Percentiles rank a stretch among this genome's conserved stretches.
Conservation (phyloP, 2,888 invertebrate genomes). For the Ophion slaviceki region DNA sequence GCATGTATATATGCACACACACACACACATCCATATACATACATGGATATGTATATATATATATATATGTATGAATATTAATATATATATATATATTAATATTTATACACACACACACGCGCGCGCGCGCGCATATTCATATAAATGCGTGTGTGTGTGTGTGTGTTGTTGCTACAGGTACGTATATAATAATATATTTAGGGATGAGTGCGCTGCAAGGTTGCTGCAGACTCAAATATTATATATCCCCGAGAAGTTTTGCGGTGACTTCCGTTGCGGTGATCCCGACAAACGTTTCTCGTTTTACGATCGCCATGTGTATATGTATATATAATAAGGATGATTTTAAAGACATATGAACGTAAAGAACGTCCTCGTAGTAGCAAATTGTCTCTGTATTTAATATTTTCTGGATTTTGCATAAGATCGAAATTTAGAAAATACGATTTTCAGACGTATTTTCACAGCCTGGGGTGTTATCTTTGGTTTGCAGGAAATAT, state of each 20-base stretch:
- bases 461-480: no score
- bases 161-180: neutral
- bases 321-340: neutral
- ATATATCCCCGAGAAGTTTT: conserved; percentile 42
- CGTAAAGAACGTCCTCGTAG: neutral
- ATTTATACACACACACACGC: no score
- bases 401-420: neutral
- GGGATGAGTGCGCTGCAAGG: conserved; percentile 47
- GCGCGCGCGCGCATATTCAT: no score
- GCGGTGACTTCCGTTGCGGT: conserved; percentile 64
- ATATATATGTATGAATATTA: no score
- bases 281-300: conserved; percentile 56
- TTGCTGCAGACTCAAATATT: conserved; percentile 56
- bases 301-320: conserved; percentile 54
- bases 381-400: neutral
- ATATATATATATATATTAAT: no score
- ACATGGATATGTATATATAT: no score
- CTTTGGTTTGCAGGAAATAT: no score
- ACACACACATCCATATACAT: no score
- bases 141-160: neutral
- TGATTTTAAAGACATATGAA: neutral
- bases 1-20: neutral
- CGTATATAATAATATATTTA: conserved; percentile 37
- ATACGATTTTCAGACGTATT: no score
- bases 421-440: neutral